Evolutionary conservation across 1,140 invertebrate genomes (phyloP), one percentile per base, ranked within the genome.

Genomic region (Drosophila murphyi): DNA sequence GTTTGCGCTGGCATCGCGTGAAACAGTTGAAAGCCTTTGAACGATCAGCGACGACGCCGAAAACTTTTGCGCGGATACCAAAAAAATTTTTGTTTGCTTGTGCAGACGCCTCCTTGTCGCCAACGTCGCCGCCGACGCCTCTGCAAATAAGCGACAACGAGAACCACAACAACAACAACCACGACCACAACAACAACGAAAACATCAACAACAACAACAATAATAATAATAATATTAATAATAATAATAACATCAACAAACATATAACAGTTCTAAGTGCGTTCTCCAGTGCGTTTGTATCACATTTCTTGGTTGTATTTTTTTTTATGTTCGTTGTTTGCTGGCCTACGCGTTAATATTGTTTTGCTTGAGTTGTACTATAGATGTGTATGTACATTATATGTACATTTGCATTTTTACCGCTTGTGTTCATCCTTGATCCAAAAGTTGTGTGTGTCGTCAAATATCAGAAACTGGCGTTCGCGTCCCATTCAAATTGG

Each of bases 21-120:
- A 92, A 92, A 92, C 90, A 92, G 90, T 92, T 92, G 90, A 90
- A 92, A 91, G 90, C 76, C 91, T 92, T 91, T 90, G 85, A 90
- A 92, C 90, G 90, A 91, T 90, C 90, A 92, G 90, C 83, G 79
- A 91, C 90, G 90, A 92, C 90, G 90, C 80, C 81, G 90, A 87
- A 90, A 90, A 83, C 86, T 89, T 91, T 91, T 78, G 86, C 86
- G 86, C 86, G 86, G 86, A 89, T 89, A 81, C 69, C 39, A 43
- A 43, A 43, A 20, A n/a, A 43, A 43, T 81, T 76, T 86, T 86
- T 76, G 65, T 80, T 80, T 73, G 60, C 62, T 74, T 65, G 72
- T 73, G 73, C 72, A 80, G 72, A 74, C 73, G 82, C 82, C 80
- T 85, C 82, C 82, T 83, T 75, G 59, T 69, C 65, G 57, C 60